Base-by-base conservation (phyloP, 2,797 vertebrate species). In the Hozukius guyotensis region DNA sequence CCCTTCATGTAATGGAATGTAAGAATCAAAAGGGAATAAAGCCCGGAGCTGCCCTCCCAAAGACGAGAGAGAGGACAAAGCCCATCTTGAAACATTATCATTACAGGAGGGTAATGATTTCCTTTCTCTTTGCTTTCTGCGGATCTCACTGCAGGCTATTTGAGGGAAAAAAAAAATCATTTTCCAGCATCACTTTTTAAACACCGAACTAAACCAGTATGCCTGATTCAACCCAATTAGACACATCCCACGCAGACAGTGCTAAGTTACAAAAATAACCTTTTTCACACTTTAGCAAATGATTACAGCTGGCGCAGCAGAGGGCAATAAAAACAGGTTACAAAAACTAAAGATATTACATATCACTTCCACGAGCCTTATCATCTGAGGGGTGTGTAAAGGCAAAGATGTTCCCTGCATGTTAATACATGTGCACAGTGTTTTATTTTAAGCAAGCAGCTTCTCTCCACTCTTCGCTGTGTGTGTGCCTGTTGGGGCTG, bases 101-200 rank as follows among this genome's bases (percentile, higher is more conserved):
- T 90, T 89, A 92, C 75, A 80, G 83, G 78, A 69, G 83, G 75
- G 81, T 92, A 89, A 94, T 91, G 83, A 89, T 84, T 92, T 89
- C 83, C 85, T 82, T 82, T 87, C 71, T 72, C 81, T 90, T 84
- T 87, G 77, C 87, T 84, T 81, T 89, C 74, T 74, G 78, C 77
- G 66, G 76, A 77, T 90, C 80, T 84, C 71, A 83, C 90, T 86
- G 63, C 59, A 31, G 88, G 90, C 87, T 70, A 73, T 85, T 77
- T 81, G 59, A 72, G 73, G 18, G 64, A 67, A 59, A 7, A 3
- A 0, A 8, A 71, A 85, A 89, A 92, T 87, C n/a, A 70, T 86
- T 92, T 81, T 65, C 55, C 38, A 34, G 80, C 81, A 78, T 84
- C 80, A 67, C 72, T 88, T 89, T 84, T 87, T 83, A 72, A 85